Conservation (phyloP, 2,888 invertebrate species). For the Timandra comae region DNA sequence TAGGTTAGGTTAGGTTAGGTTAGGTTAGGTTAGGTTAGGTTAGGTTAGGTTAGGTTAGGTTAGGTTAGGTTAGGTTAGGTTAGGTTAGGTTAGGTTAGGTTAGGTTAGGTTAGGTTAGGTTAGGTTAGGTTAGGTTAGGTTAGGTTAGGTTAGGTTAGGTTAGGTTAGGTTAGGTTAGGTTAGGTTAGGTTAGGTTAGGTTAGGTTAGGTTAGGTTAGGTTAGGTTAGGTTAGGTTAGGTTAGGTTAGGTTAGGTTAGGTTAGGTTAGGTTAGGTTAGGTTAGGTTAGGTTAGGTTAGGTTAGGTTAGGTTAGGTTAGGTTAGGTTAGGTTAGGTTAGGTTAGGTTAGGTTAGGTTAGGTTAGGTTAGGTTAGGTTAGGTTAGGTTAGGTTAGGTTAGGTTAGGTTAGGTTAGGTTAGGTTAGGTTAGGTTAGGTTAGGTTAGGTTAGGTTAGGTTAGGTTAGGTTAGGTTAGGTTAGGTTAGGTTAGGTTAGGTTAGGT, state of each 20-base stretch:
- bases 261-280: slow-evolving; percentile 6
- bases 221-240: slow-evolving; percentile 11
- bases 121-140: slow-evolving; percentile 11
- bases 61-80: slow-evolving; percentile 9
- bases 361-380: no score
- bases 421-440: slow-evolving; percentile 9
- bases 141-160: not conserved
- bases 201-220: slow-evolving; percentile 10
- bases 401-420: slow-evolving; percentile 12
- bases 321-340: no score
- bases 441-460: slow-evolving; percentile 7
- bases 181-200: slow-evolving; percentile 6
- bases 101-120: slow-evolving; percentile 12
- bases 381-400: slow-evolving; percentile 2
- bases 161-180: not conserved
- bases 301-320: no score
- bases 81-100: slow-evolving; percentile 9
- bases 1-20: slow-evolving; percentile 7
- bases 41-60: slow-evolving; percentile 8
- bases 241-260: slow-evolving; percentile 11
- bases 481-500: slow-evolving; percentile 9
- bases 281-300: no score
- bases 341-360: no score
- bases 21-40: slow-evolving; percentile 10
- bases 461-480: slow-evolving; percentile 10